Conservation (phyloP, 2,888 invertebrate species). For the Ditylenchus weischeri region DNA sequence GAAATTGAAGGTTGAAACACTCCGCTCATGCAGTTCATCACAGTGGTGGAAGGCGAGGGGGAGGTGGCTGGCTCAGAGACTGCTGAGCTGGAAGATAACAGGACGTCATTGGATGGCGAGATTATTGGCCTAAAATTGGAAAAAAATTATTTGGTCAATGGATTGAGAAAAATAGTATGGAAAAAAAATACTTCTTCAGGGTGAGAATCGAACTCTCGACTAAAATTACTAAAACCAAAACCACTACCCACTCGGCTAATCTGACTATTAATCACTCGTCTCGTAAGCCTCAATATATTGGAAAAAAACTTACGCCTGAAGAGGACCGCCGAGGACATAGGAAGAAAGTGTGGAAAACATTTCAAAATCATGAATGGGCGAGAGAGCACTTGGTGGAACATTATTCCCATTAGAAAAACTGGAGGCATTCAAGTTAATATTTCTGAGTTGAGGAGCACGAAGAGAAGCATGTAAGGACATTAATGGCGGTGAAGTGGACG, state of each 20-base stretch:
- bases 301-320: constrained; percentile 24
- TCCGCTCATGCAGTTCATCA: neutral
- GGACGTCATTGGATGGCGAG: constrained; percentile 13
- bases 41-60: neutral
- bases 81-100: constrained; percentile 3
- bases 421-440: neutral
- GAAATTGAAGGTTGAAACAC: neutral
- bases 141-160: neutral
- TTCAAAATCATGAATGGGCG: constrained; percentile 29
- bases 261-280: too few species aligned
- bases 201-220: too few species aligned
- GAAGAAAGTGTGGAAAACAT: constrained; percentile 39
- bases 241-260: too few species aligned
- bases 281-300: neutral
- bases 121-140: constrained; percentile 8
- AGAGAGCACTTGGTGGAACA: constrained; percentile 10
- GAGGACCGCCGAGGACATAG: constrained; percentile 33
- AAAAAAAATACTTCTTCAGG: too few species aligned
- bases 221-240: too few species aligned
- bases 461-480: constrained; percentile 13
- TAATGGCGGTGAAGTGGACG: constrained; percentile 17
- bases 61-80: constrained; percentile 9
- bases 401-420: neutral
- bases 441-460: neutral
- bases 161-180: too few species aligned